Evolutionary conservation across 2,113 vertebrate genomes (phyloP).

Genomic region (Rafetus swinhoei): DNA sequence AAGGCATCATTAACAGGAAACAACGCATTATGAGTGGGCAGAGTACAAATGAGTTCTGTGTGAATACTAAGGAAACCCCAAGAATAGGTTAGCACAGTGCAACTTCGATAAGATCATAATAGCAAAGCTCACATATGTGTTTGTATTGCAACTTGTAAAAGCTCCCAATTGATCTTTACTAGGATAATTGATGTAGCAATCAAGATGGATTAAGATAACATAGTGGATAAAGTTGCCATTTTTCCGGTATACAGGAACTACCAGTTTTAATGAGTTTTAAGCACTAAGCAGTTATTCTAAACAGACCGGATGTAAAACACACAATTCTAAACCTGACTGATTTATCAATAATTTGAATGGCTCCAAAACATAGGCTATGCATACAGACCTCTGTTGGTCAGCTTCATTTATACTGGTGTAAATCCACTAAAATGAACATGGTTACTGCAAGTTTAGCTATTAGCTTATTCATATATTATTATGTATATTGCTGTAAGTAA

Average conservation of each 20-base stretch:
- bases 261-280: not conserved
- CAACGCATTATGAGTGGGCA: constrained; percentile 13
- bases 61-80: constrained; percentile 53
- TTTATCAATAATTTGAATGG: constrained; percentile 12
- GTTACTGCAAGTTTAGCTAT: not conserved
- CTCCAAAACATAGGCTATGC: not conserved
- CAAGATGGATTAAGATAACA: constrained; percentile 45
- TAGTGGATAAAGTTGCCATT: constrained; percentile 23
- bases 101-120: constrained; percentile 33
- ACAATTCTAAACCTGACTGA: constrained; percentile 17
- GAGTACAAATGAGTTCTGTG: constrained; percentile 31
- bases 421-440: not conserved
- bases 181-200: constrained; percentile 40
- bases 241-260: constrained; percentile 34
- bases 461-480: not conserved
- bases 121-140: constrained; percentile 7
- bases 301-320: constrained; percentile 34
- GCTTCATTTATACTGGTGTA: not conserved
- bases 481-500: not conserved
- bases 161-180: not conserved
- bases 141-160: constrained; percentile 30
- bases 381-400: not conserved
- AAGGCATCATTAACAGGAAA: constrained; percentile 47
- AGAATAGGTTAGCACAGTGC: constrained; percentile 47
- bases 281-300: constrained; percentile 19